phyloP scores from a whole-genome alignment of 2,888 invertebrate species.

The Macaria notata region DNA sequence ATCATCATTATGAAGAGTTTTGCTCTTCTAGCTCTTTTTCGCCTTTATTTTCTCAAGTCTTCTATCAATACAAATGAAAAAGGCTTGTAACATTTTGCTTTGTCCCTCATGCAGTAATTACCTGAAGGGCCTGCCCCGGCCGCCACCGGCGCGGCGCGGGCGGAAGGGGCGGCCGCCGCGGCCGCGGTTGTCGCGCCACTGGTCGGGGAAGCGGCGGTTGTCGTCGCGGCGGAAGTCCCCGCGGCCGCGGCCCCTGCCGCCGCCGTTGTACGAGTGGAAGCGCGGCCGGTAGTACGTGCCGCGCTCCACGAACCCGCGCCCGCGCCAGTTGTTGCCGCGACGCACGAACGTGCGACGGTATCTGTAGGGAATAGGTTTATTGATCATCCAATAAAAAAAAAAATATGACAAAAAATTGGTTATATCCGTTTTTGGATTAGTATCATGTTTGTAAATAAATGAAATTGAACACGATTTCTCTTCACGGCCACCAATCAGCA shows the following conservation, averaged over 20 bases:
- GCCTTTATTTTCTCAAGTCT: no score
- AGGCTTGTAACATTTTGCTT: no score
- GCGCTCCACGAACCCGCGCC: constrained; percentile 85
- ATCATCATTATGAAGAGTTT: no score
- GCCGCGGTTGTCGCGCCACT: constrained; percentile 61
- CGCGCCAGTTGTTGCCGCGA: constrained; percentile 79
- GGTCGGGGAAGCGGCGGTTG: constrained; percentile 57
- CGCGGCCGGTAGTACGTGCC: constrained; percentile 91
- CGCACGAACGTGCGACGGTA: constrained; percentile 61
- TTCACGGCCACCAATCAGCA: no score
- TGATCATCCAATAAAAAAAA: no score
- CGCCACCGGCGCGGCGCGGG: constrained; percentile 66
- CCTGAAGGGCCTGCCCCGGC: constrained; percentile 73
- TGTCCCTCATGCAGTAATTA: constrained; percentile 25
- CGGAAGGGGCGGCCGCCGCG: constrained; percentile 70
- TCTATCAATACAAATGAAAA: no score
- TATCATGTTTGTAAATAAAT: no score
- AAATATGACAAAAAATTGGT: no score
- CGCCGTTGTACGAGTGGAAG: constrained; percentile 85
- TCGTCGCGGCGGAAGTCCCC: constrained; percentile 69
- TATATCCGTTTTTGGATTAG: no score
- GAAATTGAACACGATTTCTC: no score
- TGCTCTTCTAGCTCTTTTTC: no score
- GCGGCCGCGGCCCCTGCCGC: constrained; percentile 74
- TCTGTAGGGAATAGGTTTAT: neutral